Base-by-base conservation (phyloP, 2,888 invertebrate species). In the Rhamphomyia laevipes region DNA sequence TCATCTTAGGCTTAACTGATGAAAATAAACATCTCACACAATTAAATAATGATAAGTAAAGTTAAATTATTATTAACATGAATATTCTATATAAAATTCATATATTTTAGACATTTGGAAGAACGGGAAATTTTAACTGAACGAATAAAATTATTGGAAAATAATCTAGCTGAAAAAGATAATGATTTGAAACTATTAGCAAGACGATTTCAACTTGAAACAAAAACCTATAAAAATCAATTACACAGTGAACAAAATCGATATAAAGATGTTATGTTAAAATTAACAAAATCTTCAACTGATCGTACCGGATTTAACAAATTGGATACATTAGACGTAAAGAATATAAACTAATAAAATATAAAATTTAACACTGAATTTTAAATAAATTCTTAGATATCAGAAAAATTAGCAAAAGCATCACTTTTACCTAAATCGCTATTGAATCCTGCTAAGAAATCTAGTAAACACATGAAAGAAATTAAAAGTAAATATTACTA, bases 81-180 rank as follows among this genome's bases (percentile, higher is more conserved):
- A 11, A 4, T 10, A 21, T 2, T 27, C 3, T 15, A 33, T 4
- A 9, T 35, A 35, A 9, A 4, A 15, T 13, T 38, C 37, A 33
- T 38, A 21, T 43, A 12, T 58, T 58, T 1, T 49, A 79, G 79
- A 58, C 80, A 81, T 60, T 76, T 88, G 10, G 76, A 75, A 13
- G 86, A 87, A 57, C 77, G 87, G 18, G 86, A 87, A 59, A 83
- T 83, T 57, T 72, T 89, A 10, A 76, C 81, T 51, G 73, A 77
- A 9, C 80, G 82, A 63, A 67, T 82, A 43, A 67, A 73, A 4
- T 74, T 80, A 33, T 63, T 81, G 16, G 73, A 76, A 17, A 63
- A 69, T 1, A 77, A 74, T 44, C 53, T 76, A 16, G 72, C 75
- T 6, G 77, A 77, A 49, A 77, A 77, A 51, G 83, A 84, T 54